Percentiles rank a stretch among this genome's conserved stretches.
These are phyloP conservation scores for Ligdia adustata DNA, from an alignment of 2,888 invertebrate species.

Conservation along the genomic window DNA sequence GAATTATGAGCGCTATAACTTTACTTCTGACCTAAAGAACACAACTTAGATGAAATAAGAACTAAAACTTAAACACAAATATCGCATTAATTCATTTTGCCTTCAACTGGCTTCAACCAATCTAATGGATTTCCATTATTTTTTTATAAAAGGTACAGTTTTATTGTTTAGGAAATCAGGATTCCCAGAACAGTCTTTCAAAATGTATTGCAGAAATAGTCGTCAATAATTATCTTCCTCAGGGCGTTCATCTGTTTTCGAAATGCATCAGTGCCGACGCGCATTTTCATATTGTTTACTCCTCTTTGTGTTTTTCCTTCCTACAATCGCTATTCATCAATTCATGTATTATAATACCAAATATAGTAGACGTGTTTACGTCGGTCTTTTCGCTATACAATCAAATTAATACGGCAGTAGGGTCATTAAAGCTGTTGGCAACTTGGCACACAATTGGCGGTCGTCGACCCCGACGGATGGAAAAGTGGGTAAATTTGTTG, in stretches of 20 bases:
- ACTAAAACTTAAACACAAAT: too few relatives aligned
- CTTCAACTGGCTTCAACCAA: too few relatives aligned
- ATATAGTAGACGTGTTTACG: conserved; percentile 10
- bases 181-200: neutral
- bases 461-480: conserved; percentile 51
- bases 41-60: too few relatives aligned
- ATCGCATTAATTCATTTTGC: too few relatives aligned
- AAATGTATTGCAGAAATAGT: too few relatives aligned
- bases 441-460: conserved; percentile 48
- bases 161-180: too few relatives aligned
- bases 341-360: conserved; percentile 15
- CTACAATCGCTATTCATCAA: conserved; percentile 11
- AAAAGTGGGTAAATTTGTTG: conserved; percentile 43
- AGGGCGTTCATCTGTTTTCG: too few relatives aligned
- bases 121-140: too few relatives aligned
- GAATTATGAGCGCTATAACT: too few relatives aligned
- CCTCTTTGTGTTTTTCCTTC: conserved; percentile 1
- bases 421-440: conserved; percentile 48
- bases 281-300: conserved; percentile 6
- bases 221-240: too few relatives aligned
- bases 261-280: neutral
- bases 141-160: too few relatives aligned
- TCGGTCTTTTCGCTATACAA: conserved; percentile 25
- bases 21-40: too few relatives aligned
- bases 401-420: conserved; percentile 48